Percentiles rank a stretch among this genome's conserved stretches.
phyloP scores from a whole-genome alignment of 2,888 invertebrate genomes.

The Cataglyphis albicans region DNA sequence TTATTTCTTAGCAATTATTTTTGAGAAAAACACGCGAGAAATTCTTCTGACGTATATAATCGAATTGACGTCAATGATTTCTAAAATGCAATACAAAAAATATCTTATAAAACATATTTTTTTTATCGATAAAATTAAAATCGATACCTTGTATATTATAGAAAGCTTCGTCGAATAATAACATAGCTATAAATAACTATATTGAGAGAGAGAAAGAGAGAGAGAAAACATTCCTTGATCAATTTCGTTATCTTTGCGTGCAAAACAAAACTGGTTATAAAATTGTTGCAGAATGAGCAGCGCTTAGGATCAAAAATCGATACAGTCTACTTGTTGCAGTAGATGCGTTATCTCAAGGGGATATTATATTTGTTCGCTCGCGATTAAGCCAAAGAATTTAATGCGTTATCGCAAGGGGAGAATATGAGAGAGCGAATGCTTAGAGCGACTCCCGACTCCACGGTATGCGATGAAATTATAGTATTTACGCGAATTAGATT shows the following conservation, averaged over 20 bases:
- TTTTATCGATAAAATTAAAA: neutral
- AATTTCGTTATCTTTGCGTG: slow-evolving; percentile 8
- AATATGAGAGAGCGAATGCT: slow-evolving; percentile 29
- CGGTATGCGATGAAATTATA: slow-evolving; percentile 78
- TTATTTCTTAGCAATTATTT: slow-evolving; percentile 15
- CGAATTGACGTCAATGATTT: neutral
- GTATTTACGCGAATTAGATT: slow-evolving; percentile 85
- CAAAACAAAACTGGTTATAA: neutral
- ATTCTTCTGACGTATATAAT: neutral
- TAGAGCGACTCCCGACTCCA: slow-evolving; percentile 49
- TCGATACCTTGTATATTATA: neutral
- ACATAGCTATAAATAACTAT: neutral
- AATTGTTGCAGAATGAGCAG: neutral
- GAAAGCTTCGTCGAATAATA: neutral
- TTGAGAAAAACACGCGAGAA: neutral
- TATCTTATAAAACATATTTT: neutral
- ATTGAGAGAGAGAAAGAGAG: neutral
- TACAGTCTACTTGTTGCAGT: neutral
- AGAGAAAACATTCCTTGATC: neutral
- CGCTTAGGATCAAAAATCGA: neutral
- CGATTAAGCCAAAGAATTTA: slow-evolving; percentile 31
- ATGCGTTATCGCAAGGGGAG: slow-evolving; percentile 31
- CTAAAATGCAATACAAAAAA: neutral
- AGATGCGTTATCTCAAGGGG: neutral
- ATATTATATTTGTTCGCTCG: slow-evolving; percentile 16